Evolutionary conservation across 2,888 invertebrate genomes (phyloP), one percentile per base, ranked within the genome.

Genomic region (Geotrupes spiniger): DNA sequence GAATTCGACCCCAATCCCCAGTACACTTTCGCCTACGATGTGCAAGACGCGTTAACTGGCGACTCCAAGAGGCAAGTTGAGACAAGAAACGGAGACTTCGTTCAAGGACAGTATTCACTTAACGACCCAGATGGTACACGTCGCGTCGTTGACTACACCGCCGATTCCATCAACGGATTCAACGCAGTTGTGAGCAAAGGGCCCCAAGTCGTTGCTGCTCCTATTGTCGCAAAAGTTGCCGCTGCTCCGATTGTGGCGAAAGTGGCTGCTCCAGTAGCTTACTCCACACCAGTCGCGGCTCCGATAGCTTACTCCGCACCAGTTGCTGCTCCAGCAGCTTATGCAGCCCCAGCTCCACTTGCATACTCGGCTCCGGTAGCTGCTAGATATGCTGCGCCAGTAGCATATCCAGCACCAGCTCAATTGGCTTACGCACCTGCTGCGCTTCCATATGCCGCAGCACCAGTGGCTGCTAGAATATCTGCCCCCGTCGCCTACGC

Each of bases 1-100:
- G 78, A 79, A 31, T 80, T 78, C 65, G 81, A 81, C 59, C 80
- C 81, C 1, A 78, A 80, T 62, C 84, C 84, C 2, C 82, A 83
- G 66, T 84, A 84, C 64, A 80, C 81, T 21, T 84, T 80, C 68
- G 82, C 83, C 28, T 84, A 84, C 64, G 83, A 83, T 60, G 82
- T 84, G 51, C 81, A 83, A 64, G 84, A 84, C 66, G 77, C 79
- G 42, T 62, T 83, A 15, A 84, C 83, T 55, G 84, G 84, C 65
- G 73, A 79, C 67, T 76, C 72, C 57, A 78, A 78, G 62, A 75
- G 75, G 57, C 78, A 78, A 63, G 73, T 76, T 51, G 77, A 74
- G 56, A 68, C 64, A 29, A 76, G 83, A 9, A 78, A 78, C 42
- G 83, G 83, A 1, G 82, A 82, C 61, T 77, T 83, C 5, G 83